A percentile compares a stretch with the other conserved stretches of the same genome.
phyloP scores from a whole-genome alignment of 2,113 vertebrate species.

The Dinomys branickii region DNA sequence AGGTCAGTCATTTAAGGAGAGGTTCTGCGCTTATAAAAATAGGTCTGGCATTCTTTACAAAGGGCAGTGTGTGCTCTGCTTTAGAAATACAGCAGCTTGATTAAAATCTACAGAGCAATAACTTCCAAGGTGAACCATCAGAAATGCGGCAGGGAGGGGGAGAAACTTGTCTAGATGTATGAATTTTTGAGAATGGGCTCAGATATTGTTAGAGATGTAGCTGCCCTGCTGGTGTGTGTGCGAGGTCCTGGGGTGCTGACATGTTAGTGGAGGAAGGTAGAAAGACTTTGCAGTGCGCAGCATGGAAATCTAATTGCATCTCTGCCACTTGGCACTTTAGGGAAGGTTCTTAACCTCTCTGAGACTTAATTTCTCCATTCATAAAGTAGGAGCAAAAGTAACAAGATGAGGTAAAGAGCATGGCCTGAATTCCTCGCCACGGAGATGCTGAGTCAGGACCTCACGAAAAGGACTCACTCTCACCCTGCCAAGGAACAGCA shows the following conservation, averaged over 20 bases:
- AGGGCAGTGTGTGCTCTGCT: conserved; percentile 40
- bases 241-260: neutral
- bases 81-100: conserved; percentile 47
- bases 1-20: conserved; percentile 66
- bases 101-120: conserved; percentile 33
- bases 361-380: neutral
- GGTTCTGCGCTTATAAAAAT: conserved; percentile 64
- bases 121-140: neutral
- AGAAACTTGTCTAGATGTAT: neutral
- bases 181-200: neutral
- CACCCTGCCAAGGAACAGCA: neutral
- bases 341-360: neutral
- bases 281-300: neutral
- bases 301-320: neutral
- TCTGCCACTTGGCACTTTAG: neutral
- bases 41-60: conserved; percentile 57
- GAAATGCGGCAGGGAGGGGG: neutral
- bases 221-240: neutral
- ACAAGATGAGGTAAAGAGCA: neutral
- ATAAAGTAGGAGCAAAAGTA: neutral
- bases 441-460: neutral
- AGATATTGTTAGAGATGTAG: neutral
- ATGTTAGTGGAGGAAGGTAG: neutral
- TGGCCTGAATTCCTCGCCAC: neutral
- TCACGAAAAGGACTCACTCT: neutral